Evolutionary conservation across 1,140 invertebrate species (phyloP).

Genomic region (Formica exsecta): DNA sequence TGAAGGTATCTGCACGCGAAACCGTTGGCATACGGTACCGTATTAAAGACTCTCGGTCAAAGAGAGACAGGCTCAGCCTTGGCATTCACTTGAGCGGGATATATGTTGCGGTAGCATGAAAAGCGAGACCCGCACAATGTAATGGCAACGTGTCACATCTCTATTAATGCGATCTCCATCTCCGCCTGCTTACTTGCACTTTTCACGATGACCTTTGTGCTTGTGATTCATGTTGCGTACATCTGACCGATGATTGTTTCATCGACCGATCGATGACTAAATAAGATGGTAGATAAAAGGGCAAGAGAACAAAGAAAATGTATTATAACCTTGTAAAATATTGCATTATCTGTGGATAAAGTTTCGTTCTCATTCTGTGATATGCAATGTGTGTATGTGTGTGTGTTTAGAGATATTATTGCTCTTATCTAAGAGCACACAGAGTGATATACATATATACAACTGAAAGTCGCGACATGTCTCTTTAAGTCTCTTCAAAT

Average conservation of each 20-base stretch:
- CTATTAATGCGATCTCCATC: constrained; percentile 48
- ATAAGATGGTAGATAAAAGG: constrained; percentile 28
- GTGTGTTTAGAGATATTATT: not conserved
- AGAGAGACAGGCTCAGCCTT: constrained; percentile 47
- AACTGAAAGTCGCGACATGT: not conserved
- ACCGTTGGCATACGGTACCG: constrained; percentile 64
- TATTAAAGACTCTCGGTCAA: constrained; percentile 51
- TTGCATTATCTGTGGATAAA: constrained; percentile 9
- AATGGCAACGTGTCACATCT: constrained; percentile 62
- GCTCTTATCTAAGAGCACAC: not conserved
- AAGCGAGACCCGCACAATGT: constrained; percentile 42
- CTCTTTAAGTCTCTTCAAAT: not conserved
- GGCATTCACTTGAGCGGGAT: constrained; percentile 41
- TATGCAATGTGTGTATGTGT: not conserved
- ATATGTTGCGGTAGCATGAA: constrained; percentile 53
- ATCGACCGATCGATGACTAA: constrained; percentile 51
- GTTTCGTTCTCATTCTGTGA: constrained; percentile 22
- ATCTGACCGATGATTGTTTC: constrained; percentile 48
- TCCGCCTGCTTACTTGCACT: constrained; percentile 57
- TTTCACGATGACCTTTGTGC: constrained; percentile 57
- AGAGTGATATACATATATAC: not conserved
- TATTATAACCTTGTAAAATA: constrained; percentile 14
- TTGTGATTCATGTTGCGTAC: constrained; percentile 28
- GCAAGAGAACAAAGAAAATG: constrained; percentile 22
- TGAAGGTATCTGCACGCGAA: constrained; percentile 59